Conservation (phyloP, 2,888 invertebrate species). For the Acanthacorydalis orientalis region DNA sequence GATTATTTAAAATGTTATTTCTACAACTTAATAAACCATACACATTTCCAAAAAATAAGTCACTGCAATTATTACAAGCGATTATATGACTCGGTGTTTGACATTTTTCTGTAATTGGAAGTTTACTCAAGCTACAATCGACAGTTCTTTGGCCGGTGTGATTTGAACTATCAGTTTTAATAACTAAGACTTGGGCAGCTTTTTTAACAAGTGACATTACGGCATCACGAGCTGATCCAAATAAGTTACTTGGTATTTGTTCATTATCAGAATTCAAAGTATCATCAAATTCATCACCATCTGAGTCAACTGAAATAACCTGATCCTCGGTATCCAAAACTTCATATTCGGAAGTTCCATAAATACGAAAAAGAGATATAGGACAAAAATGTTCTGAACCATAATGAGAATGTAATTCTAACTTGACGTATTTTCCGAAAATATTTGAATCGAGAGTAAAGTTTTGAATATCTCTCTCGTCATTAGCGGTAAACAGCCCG, state of each 20-base stretch:
- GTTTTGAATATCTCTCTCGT: constrained; percentile 72
- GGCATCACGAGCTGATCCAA: constrained; percentile 78
- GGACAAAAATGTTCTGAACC: constrained; percentile 97
- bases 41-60: constrained; percentile 49
- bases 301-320: constrained; percentile 42
- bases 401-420: constrained; percentile 85
- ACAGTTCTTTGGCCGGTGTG: constrained; percentile 28
- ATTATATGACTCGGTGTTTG: constrained; percentile 57
- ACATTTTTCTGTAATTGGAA: constrained; percentile 28
- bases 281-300: constrained; percentile 49
- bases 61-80: constrained; percentile 58
- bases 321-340: constrained; percentile 70
- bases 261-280: constrained; percentile 30
- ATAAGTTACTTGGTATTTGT: constrained; percentile 49
- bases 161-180: constrained; percentile 45
- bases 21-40: constrained; percentile 60
- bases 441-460: constrained; percentile 65
- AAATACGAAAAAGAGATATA: constrained; percentile 84
- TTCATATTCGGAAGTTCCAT: constrained; percentile 85
- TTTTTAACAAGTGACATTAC: constrained; percentile 86
- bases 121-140: not conserved
- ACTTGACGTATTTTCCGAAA: constrained; percentile 79
- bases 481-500: constrained; percentile 74
- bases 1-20: constrained; percentile 36
- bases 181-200: constrained; percentile 71